Evolutionary conservation across 2,888 invertebrate species (phyloP).

Genomic region (Prosapia bicincta): DNA sequence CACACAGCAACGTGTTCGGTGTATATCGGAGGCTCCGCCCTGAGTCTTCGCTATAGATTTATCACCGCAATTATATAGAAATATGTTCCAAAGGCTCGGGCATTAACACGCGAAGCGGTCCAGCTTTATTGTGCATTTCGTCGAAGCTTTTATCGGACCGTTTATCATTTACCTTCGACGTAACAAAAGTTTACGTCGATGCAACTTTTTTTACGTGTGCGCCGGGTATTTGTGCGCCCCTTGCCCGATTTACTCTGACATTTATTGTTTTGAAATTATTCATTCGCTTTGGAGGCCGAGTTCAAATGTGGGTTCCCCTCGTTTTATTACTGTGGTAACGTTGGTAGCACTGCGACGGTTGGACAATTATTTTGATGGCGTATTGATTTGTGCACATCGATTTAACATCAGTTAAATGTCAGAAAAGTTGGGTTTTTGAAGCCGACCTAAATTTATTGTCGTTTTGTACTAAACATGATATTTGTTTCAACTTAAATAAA

Average conservation of each 20-base stretch:
- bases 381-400: not conserved
- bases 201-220: not conserved
- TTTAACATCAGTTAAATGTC: not conserved
- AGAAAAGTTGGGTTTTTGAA: too few species aligned
- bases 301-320: not conserved
- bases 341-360: not conserved
- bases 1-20: not conserved
- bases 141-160: not conserved
- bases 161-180: not conserved
- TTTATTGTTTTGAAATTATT: not conserved
- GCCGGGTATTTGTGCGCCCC: not conserved
- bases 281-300: not conserved
- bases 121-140: not conserved
- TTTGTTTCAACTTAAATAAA: too few species aligned
- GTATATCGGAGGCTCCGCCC: not conserved
- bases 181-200: not conserved
- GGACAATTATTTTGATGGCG: not conserved
- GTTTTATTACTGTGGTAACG: not conserved
- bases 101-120: not conserved
- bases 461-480: too few species aligned
- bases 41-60: not conserved
- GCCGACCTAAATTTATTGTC: too few species aligned
- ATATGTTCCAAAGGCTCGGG: not conserved
- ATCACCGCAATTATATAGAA: not conserved
- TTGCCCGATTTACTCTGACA: not conserved